phyloP scores from a whole-genome alignment of 2,888 invertebrate genomes.

The Ryuthela nishihirai region DNA sequence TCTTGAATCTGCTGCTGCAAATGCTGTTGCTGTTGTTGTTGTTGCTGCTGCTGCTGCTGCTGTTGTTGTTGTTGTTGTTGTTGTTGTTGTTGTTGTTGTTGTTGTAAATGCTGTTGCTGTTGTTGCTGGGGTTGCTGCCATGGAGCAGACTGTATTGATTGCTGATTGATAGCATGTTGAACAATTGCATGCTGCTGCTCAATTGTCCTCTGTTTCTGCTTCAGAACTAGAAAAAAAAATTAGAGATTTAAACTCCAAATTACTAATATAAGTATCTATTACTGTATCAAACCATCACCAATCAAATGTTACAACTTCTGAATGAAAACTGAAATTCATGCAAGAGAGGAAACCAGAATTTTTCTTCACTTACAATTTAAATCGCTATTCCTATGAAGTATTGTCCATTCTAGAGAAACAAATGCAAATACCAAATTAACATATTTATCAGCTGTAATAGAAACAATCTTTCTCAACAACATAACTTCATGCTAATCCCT shows the following conservation, averaged over 20 bases:
- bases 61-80: slow-evolving; percentile 46
- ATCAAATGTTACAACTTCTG: no score
- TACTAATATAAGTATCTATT: slow-evolving; percentile 44
- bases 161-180: slow-evolving; percentile 46
- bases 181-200: slow-evolving; percentile 47
- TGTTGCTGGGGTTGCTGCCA: slow-evolving; percentile 51
- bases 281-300: no score
- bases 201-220: slow-evolving; percentile 45
- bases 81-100: slow-evolving; percentile 38
- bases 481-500: no score
- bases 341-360: no score
- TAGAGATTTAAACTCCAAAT: slow-evolving; percentile 33
- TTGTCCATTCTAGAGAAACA: no score
- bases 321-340: no score
- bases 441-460: no score
- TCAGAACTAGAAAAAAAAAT: slow-evolving; percentile 37
- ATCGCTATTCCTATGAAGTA: no score
- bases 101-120: slow-evolving; percentile 35
- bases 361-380: no score
- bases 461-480: no score
- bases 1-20: slow-evolving; percentile 65
- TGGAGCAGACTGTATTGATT: slow-evolving; percentile 45
- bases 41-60: slow-evolving; percentile 49
- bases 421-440: no score
- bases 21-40: no score